Evolutionary conservation across 1,140 invertebrate genomes (phyloP).

Genomic region (Chironomus tepperi): DNA sequence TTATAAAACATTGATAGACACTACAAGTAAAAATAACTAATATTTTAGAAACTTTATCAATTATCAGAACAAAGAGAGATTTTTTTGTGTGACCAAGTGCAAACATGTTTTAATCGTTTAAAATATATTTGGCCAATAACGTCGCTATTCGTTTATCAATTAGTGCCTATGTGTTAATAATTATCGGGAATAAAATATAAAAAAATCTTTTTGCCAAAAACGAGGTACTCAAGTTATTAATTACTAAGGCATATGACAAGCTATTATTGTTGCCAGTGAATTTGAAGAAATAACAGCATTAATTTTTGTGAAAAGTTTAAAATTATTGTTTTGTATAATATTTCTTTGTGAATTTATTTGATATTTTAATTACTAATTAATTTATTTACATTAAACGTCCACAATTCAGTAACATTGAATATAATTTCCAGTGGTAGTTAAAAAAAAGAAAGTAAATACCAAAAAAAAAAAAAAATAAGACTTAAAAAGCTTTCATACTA

Average conservation of each 20-base stretch:
- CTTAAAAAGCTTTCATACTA: not conserved
- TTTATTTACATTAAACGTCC: not conserved
- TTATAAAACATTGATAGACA: no score
- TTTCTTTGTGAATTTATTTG: not conserved
- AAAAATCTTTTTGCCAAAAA: not conserved
- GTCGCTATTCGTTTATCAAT: constrained; percentile 11
- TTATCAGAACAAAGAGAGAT: no score
- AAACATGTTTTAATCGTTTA: no score
- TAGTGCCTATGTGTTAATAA: not conserved
- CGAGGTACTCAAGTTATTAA: not conserved
- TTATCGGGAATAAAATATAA: not conserved
- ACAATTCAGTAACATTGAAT: not conserved
- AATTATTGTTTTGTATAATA: not conserved
- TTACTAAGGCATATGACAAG: not conserved
- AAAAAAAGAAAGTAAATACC: not conserved
- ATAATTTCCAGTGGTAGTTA: not conserved
- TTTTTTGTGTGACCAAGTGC: no score
- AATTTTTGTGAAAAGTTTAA: not conserved
- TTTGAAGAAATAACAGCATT: not conserved
- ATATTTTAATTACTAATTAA: not conserved
- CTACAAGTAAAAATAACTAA: no score
- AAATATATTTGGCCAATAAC: not conserved
- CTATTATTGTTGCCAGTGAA: not conserved
- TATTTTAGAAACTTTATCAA: no score
- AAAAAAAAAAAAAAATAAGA: not conserved